These are phyloP conservation scores for Microctenopoma lineatum DNA, from an alignment of 2,797 vertebrate genomes.

Conservation along the genomic window DNA sequence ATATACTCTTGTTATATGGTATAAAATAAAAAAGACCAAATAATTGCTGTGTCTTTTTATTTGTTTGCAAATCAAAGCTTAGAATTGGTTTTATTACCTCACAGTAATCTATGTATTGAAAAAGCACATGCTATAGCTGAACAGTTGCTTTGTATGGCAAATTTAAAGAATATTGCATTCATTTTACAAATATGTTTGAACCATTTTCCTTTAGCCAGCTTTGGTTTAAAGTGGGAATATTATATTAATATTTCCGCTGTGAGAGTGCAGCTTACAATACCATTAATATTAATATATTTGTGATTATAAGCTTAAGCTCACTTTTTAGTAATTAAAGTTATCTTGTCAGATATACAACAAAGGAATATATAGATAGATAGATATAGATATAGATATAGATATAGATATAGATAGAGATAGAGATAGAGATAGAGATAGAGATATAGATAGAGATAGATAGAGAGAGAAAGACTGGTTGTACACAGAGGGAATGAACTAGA, in stretches of 20 bases:
- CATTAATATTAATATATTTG: too few relatives aligned
- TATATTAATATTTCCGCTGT: too few relatives aligned
- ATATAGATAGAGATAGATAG: too few relatives aligned
- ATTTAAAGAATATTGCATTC: background rate
- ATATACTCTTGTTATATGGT: background rate
- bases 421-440: background rate
- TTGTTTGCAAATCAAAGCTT: background rate
- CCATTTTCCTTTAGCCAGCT: background rate
- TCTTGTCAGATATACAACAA: too few relatives aligned
- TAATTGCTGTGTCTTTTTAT: background rate
- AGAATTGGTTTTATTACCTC: background rate
- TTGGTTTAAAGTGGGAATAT: too few relatives aligned
- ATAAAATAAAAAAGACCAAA: background rate
- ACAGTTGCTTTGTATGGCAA: background rate
- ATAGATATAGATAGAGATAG: background rate
- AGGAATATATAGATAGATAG: too few relatives aligned
- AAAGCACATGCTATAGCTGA: background rate
- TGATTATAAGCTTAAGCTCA: too few relatives aligned
- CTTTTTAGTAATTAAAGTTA: too few relatives aligned
- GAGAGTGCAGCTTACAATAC: too few relatives aligned
- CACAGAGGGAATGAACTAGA: constrained; percentile 34
- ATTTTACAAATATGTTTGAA: background rate
- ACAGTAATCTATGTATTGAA: background rate
- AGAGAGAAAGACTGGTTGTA: constrained; percentile 19
- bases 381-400: too few relatives aligned